Evolutionary conservation across 2,888 invertebrate species (phyloP).

Genomic region (Drosophila ustulata): DNA sequence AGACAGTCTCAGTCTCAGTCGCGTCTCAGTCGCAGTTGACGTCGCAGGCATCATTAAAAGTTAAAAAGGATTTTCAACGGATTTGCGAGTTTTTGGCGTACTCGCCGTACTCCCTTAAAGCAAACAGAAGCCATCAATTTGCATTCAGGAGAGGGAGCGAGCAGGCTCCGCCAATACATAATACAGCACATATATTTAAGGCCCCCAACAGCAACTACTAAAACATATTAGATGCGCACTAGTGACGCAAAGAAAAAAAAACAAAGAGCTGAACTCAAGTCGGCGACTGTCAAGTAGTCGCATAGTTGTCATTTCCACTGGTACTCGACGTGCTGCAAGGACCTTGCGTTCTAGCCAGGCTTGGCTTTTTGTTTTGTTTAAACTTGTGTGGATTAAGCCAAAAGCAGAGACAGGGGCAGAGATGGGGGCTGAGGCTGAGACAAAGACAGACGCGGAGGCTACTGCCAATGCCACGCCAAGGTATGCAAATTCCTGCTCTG

Average conservation of each 20-base stretch:
- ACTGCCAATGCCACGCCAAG: conserved; percentile 18
- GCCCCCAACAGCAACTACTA: background rate
- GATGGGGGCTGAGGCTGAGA: background rate
- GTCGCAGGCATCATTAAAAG: conserved; percentile 72
- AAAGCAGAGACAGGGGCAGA: conserved; percentile 51
- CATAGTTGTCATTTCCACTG: conserved; percentile 55
- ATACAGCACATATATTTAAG: conserved; percentile 27
- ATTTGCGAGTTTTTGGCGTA: conserved; percentile 67
- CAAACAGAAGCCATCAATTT: conserved; percentile 78
- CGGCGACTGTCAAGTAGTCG: conserved; percentile 72
- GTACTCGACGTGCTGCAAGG: conserved; percentile 45
- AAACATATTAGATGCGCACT: conserved; percentile 49
- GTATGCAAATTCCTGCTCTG: conserved; percentile 44
- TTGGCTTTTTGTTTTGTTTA: conserved; percentile 68
- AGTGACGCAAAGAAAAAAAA: conserved; percentile 24
- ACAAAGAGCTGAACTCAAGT: conserved; percentile 48
- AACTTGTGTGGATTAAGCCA: conserved; percentile 74
- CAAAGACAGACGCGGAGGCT: conserved; percentile 6
- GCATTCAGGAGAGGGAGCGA: conserved; percentile 54
- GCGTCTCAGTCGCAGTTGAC: conserved; percentile 16
- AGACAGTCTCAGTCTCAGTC: background rate
- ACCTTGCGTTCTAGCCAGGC: conserved; percentile 21
- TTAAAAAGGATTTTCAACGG: conserved; percentile 79
- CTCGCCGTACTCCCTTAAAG: conserved; percentile 40
- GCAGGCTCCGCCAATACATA: conserved; percentile 11